Conservation (phyloP, 2,797 vertebrate species). For the Pogonophryne albipinna region DNA sequence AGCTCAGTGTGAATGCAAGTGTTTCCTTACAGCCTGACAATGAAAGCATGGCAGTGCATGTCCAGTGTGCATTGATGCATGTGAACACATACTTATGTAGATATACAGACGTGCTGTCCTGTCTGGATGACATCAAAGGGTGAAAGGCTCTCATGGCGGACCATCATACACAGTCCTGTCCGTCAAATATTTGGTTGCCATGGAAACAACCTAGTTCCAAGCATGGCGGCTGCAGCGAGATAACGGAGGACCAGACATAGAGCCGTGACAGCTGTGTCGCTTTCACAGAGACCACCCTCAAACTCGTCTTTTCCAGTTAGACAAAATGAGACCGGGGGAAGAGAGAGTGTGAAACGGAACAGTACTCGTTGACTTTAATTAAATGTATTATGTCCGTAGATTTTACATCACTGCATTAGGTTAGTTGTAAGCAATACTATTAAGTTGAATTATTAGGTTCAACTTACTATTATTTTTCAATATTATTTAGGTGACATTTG, state of each 20-base stretch:
- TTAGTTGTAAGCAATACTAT: too few species aligned
- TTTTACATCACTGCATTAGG: too few species aligned
- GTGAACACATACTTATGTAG: background rate
- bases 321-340: constrained; percentile 42
- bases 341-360: constrained; percentile 24
- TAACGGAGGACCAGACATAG: constrained; percentile 71
- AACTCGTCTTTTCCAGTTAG: constrained; percentile 57
- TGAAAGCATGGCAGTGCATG: constrained; percentile 15
- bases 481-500: too few species aligned
- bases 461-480: too few species aligned
- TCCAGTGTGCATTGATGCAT: background rate
- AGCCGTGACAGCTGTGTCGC: constrained; percentile 58
- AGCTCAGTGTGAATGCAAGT: constrained; percentile 26
- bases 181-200: constrained; percentile 77
- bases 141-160: constrained; percentile 52
- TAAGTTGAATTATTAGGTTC: too few species aligned
- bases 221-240: constrained; percentile 59
- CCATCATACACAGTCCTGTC: constrained; percentile 75
- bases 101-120: constrained; percentile 31
- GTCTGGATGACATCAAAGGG: constrained; percentile 42
- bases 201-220: constrained; percentile 84
- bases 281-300: constrained; percentile 64
- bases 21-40: constrained; percentile 31
- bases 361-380: background rate
- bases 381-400: too few species aligned